A percentile compares a stretch with the other conserved stretches of the same genome.
Evolutionary conservation across 2,797 vertebrate species (phyloP).

Genomic region (Poeciliopsis gracilis): DNA sequence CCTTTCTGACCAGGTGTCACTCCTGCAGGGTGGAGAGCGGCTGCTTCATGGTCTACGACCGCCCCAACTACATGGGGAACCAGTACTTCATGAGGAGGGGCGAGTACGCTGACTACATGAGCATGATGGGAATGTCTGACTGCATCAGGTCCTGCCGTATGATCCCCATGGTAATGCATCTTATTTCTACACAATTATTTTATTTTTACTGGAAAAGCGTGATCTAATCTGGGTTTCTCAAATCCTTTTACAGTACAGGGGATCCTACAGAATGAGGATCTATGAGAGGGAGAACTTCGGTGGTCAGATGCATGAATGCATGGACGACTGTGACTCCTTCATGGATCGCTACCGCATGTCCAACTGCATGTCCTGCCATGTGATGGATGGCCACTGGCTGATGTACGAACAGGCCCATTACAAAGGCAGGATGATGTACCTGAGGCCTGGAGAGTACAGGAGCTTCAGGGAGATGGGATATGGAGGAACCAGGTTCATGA

Average conservation of each 20-base stretch:
- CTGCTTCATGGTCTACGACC: slow-evolving; percentile 67
- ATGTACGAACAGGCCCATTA: slow-evolving; percentile 32
- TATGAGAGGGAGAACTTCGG: slow-evolving; percentile 72
- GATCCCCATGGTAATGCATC: slow-evolving; percentile 69
- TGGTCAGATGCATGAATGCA: slow-evolving; percentile 64
- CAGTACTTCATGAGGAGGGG: slow-evolving; percentile 68
- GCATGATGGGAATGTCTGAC: slow-evolving; percentile 48
- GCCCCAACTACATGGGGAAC: slow-evolving; percentile 74
- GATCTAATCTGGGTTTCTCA: slow-evolving; percentile 13
- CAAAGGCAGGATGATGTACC: slow-evolving; percentile 74
- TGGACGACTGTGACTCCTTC: slow-evolving; percentile 75
- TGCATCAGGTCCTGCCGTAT: slow-evolving; percentile 72
- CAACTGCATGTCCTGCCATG: slow-evolving; percentile 69
- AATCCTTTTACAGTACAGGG: slow-evolving; percentile 61
- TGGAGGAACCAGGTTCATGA: slow-evolving; percentile 49
- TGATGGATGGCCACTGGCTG: slow-evolving; percentile 49
- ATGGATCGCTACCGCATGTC: slow-evolving; percentile 66
- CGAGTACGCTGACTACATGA: slow-evolving; percentile 45
- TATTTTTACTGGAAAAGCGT: not conserved
- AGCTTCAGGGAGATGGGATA: slow-evolving; percentile 73
- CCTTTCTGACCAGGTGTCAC: slow-evolving; percentile 69
- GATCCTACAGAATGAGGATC: slow-evolving; percentile 72
- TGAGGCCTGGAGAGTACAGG: slow-evolving; percentile 77
- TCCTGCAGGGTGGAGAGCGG: slow-evolving; percentile 73
- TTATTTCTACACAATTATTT: not conserved